phyloP scores from a whole-genome alignment of 2,113 vertebrate species.

The Notothenia rossii region DNA sequence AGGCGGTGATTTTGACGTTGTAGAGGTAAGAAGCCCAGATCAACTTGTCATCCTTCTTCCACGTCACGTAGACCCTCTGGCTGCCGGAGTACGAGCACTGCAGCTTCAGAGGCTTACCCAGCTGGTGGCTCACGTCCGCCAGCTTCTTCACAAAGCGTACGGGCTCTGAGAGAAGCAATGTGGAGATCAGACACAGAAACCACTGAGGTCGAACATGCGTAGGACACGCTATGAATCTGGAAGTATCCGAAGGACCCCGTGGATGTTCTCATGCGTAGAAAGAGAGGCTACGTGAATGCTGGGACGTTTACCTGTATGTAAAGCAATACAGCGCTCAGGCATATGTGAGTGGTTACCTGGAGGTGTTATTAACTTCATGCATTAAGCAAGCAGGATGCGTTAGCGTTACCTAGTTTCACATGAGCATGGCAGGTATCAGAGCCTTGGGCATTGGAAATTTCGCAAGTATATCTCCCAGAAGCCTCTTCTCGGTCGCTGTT shows the following conservation, averaged over 20 bases:
- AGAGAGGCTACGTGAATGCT: constrained; percentile 20
- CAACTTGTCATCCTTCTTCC: constrained; percentile 89
- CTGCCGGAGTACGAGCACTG: constrained; percentile 77
- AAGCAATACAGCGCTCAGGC: not conserved
- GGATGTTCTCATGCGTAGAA: not conserved
- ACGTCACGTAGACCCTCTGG: constrained; percentile 85
- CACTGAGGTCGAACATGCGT: not conserved
- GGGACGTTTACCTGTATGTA: not conserved
- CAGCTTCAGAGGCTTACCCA: constrained; percentile 58
- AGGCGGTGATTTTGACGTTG: constrained; percentile 75
- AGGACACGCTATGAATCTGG: not conserved
- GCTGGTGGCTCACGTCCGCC: constrained; percentile 76
- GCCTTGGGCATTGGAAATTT: constrained; percentile 46
- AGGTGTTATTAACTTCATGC: constrained; percentile 14
- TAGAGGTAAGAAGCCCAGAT: constrained; percentile 83
- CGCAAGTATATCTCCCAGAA: constrained; percentile 73
- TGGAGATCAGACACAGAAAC: constrained; percentile 19
- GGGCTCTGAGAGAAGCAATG: constrained; percentile 59
- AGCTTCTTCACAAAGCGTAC: constrained; percentile 79
- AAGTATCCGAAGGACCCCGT: not conserved
- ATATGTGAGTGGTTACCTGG: constrained; percentile 8
- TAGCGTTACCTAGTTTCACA: constrained; percentile 57
- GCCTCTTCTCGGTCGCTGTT: constrained; percentile 84
- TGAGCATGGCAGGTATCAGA: constrained; percentile 53
- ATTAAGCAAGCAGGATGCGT: constrained; percentile 2